Evolutionary conservation across 64 coral and sea anemone species (phyloP), one percentile per base, ranked within the genome.

Genomic region (Stichodactyla mertensii): DNA sequence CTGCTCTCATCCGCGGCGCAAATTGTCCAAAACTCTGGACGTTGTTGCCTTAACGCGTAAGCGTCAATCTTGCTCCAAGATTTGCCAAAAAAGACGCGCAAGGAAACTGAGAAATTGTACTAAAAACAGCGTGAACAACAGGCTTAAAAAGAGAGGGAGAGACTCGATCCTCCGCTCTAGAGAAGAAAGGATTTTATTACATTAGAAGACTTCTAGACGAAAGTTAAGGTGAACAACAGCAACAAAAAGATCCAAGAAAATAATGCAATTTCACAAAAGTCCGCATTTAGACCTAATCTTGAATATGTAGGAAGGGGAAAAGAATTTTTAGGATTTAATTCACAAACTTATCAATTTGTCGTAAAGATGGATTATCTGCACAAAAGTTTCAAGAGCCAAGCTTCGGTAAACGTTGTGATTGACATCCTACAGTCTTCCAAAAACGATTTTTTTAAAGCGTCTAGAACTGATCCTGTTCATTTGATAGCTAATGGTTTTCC

Each of bases 241-340:
- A n/a, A 20, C 7, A 69, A 22, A 2, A 31, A 74, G 27, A 71
- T 24, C 69, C 10, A n/a, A 74, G 69, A 74, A 26, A 74, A 10
- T 45, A 45, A 45, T 71, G 6, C 4, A 71, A 28, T 74, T 23
- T 74, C 26, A 31, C 22, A 22, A 66, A 66, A 13, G 69, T 74
- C 69, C 27, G 69, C 69, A 3, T 74, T 31, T n/a, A 74, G 69
- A 58, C n/a, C 27, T 74, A 74, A 27, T 31, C 24, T 74, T 74
- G 11, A 74, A 74, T 22, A 74, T 74, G 20, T 66, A 74, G 69
- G 69, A 74, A 74, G 69, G n/a, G 69, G 23, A 74, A 31, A 74
- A 19, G 24, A 31, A 6, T 31, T 74, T 36, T 9, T 74, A 23
- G 69, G 8, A 27, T 31, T 74, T 10, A 74, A 31, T 28, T 74